phyloP scores from a whole-genome alignment of 1,140 invertebrate species.

The Delia radicum region DNA sequence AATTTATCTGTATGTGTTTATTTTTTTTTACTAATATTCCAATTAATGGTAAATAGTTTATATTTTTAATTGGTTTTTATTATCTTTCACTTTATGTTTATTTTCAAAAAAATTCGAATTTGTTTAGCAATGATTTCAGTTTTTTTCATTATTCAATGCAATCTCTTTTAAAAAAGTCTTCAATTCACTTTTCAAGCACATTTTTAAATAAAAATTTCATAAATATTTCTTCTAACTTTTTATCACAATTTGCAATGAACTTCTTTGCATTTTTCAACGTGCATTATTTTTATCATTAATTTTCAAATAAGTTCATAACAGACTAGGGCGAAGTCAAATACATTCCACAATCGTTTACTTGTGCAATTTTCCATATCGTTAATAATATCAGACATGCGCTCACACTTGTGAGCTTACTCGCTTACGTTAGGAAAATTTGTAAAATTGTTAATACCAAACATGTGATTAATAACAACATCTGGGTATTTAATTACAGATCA shows the following conservation, averaged over 20 bases:
- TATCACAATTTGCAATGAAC: background rate
- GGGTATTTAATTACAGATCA: too few relatives aligned
- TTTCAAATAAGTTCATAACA: too few relatives aligned
- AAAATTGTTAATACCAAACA: too few relatives aligned
- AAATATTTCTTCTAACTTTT: background rate
- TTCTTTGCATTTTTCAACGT: background rate
- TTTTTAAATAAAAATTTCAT: background rate
- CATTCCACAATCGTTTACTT: too few relatives aligned
- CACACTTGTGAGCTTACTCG: too few relatives aligned
- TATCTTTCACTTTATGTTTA: background rate
- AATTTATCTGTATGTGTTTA: constrained; percentile 18
- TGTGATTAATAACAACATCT: too few relatives aligned
- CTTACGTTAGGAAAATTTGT: too few relatives aligned
- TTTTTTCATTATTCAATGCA: background rate
- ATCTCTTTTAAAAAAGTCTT: background rate
- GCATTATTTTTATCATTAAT: background rate
- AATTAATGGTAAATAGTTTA: background rate
- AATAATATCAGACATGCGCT: too few relatives aligned
- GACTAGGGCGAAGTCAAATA: too few relatives aligned
- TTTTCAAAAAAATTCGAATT: background rate
- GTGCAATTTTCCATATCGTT: too few relatives aligned
- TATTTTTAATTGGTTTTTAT: background rate
- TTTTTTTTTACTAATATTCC: constrained; percentile 21
- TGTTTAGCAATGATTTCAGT: background rate
- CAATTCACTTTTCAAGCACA: background rate